phyloP scores from a whole-genome alignment of 2,888 invertebrate genomes.

The Drosophila birchii region DNA sequence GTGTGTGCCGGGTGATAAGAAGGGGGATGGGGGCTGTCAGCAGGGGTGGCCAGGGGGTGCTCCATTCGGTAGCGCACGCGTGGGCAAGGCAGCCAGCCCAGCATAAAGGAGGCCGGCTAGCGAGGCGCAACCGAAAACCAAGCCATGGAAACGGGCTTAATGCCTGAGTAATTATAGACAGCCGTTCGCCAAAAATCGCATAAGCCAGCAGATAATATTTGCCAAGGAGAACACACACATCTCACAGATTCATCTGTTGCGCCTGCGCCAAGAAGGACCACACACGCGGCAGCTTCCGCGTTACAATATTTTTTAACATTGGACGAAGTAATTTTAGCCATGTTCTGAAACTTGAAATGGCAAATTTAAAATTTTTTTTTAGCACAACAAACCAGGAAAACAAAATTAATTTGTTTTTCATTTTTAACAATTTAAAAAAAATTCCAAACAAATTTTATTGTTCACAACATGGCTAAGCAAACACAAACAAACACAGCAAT shows the following conservation, averaged over 20 bases:
- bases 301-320: too few species aligned
- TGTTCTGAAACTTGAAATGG: too few species aligned
- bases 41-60: constrained; percentile 19
- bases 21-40: constrained; percentile 2
- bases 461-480: too few species aligned
- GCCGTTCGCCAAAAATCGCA: constrained; percentile 47
- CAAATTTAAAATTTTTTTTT: too few species aligned
- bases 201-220: constrained; percentile 20
- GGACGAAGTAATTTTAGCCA: too few species aligned
- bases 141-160: constrained; percentile 74
- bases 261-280: constrained; percentile 48
- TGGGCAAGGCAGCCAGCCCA: constrained; percentile 70
- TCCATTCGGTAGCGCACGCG: constrained; percentile 73
- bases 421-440: too few species aligned
- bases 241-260: constrained; percentile 21
- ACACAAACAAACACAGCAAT: too few species aligned
- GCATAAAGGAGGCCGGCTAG: constrained; percentile 78
- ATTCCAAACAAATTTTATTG: too few species aligned
- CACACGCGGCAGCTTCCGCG: constrained; percentile 40
- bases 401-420: too few species aligned
- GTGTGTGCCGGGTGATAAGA: constrained; percentile 49
- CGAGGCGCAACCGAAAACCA: constrained; percentile 77
- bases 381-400: too few species aligned
- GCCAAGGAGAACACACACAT: neutral
- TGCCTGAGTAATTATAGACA: constrained; percentile 72